Evolutionary conservation across 64 coral and sea anemone species (phyloP).

Genomic region (Hydrozoanthus tunicans): DNA sequence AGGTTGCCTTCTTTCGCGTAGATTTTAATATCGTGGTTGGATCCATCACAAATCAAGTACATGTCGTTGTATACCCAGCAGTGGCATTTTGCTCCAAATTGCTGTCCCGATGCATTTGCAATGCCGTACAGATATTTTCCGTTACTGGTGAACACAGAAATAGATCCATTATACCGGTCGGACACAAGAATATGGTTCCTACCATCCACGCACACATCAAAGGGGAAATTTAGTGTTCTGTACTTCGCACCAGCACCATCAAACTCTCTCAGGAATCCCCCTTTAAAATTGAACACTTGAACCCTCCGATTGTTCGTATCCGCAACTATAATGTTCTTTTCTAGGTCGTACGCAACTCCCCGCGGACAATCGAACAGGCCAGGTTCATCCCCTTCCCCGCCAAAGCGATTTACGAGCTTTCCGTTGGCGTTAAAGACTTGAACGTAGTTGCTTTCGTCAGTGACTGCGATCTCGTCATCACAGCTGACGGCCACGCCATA

Average conservation of each 20-base stretch:
- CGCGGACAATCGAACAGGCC: constrained; percentile 37
- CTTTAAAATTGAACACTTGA: constrained; percentile 18
- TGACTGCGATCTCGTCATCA: constrained; percentile 31
- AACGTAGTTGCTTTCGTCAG: constrained; percentile 17
- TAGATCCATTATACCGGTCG: background rate
- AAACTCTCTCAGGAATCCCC: constrained; percentile 12
- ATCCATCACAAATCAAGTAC: constrained; percentile 17
- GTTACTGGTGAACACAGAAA: constrained; percentile 26
- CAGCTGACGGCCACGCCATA: constrained; percentile 18
- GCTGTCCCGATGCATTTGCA: background rate
- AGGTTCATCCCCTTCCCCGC: constrained; percentile 1
- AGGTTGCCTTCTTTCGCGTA: background rate
- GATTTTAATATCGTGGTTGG: constrained; percentile 19
- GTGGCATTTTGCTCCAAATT: constrained; percentile 28
- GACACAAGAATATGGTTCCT: constrained; percentile 28
- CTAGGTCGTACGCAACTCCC: constrained; percentile 10
- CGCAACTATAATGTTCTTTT: constrained; percentile 10
- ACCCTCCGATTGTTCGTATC: constrained; percentile 33
- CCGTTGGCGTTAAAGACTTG: constrained; percentile 32
- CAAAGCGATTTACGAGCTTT: constrained; percentile 28
- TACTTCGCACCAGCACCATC: background rate
- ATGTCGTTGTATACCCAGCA: constrained; percentile 1
- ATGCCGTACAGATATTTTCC: constrained; percentile 18
- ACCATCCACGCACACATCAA: constrained; percentile 9
- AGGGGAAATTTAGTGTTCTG: background rate